Base-by-base conservation (phyloP, 2,797 vertebrate species). In the Morus bassanus region DNA sequence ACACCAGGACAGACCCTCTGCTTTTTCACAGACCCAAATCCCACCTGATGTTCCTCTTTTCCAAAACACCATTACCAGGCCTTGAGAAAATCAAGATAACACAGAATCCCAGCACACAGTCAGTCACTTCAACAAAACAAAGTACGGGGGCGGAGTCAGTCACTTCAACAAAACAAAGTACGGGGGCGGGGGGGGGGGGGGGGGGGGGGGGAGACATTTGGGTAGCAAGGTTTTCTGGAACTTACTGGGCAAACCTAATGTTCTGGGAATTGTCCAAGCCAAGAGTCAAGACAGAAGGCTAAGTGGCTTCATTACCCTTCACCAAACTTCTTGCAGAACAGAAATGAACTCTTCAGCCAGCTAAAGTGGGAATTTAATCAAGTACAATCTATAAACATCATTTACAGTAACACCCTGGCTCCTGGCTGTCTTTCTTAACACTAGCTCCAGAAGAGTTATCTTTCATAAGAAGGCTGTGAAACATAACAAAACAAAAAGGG, bases 351-450 rank as follows among this genome's bases (percentile, higher is more conserved):
- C n/a, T 83, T 68, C 59, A 93, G 41, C 22, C 53, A 75, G 27
- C 51, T 86, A 85, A 93, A 89, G 77, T 56, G 33, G 16, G 22
- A 89, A 78, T 83, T 89, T 65, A 91, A 87, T 91, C 75, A 92
- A 72, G 18, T 45, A 43, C 4, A 8, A 76, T 61, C 51, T 89
- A 18, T 22, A 67, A 87, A 22, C 16, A 89, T 72, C 45, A 70
- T 80, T 94, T 88, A 81, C 53, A 73, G 46, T 78, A 85, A 80
- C 23, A 31, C 22, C 11, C 33, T 83, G 46, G 16, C 59, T 96
- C 48, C 59, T 67, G 53, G 28, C 28, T 80, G 28, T 46, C 39
- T 83, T 95, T 80, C 61, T 75, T 87, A 93, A 80, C 16, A 23
- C 19, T 27, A 89, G 11, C 22, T 95, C 22, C 64, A 85, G 43